A percentile compares a stretch with the other conserved stretches of the same genome.
Conservation (phyloP, 2,113 vertebrate species). For the Piprites chloris region DNA sequence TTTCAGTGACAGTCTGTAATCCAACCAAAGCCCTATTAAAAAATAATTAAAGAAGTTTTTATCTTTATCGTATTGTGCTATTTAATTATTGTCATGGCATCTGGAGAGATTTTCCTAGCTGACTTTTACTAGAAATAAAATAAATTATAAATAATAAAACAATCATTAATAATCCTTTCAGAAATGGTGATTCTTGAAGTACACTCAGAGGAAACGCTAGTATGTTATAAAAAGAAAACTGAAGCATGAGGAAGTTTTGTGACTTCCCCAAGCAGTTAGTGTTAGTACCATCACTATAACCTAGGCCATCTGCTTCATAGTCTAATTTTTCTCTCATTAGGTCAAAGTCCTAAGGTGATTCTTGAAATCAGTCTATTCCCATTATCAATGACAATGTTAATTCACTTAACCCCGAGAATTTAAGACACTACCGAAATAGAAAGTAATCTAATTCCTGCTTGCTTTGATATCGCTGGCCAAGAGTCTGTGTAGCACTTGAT, state of each 20-base stretch:
- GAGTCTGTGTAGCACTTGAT: background rate
- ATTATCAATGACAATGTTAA: background rate
- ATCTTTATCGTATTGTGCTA: background rate
- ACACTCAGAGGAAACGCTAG: background rate
- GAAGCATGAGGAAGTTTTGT: background rate
- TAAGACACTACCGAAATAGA: background rate
- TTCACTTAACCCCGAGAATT: background rate
- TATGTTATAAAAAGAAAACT: background rate
- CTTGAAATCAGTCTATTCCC: background rate
- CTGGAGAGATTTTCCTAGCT: background rate
- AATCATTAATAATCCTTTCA: background rate
- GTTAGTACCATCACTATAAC: background rate
- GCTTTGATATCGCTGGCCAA: background rate
- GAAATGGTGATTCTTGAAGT: background rate
- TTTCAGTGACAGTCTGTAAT: conserved; percentile 11
- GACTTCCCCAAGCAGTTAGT: background rate
- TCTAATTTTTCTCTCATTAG: background rate
- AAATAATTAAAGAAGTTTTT: background rate
- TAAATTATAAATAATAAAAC: background rate
- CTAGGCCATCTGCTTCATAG: background rate
- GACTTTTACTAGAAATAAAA: background rate
- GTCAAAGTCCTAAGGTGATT: background rate
- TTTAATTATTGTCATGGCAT: background rate
- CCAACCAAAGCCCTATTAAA: background rate
- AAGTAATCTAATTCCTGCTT: background rate